These are phyloP conservation scores for Limnothrissa miodon DNA, from an alignment of 2,113 vertebrate species.

Conservation along the genomic window DNA sequence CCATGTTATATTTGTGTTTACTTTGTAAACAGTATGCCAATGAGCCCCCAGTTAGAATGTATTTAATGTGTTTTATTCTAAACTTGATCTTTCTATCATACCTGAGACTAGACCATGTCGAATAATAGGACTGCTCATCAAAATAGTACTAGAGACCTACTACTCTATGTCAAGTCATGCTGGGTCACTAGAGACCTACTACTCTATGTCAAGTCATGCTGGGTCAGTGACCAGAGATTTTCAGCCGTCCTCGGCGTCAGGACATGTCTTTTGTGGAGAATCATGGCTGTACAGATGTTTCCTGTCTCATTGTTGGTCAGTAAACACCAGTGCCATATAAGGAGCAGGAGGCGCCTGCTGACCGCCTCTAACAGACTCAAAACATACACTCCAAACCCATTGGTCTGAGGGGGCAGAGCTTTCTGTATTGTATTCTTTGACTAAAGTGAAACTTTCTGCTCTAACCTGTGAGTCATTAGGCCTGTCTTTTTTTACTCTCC, in stretches of 20 bases:
- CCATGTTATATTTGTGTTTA: no score
- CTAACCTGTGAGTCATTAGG: not conserved
- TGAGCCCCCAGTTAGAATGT: not conserved
- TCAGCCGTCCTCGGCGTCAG: conserved; percentile 7
- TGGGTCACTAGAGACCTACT: not conserved
- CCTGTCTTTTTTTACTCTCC: no score
- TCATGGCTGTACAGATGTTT: conserved; percentile 63
- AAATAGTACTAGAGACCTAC: not conserved
- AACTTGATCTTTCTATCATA: not conserved
- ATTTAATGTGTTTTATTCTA: not conserved
- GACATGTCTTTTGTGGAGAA: conserved; percentile 48
- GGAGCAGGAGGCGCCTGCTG: conserved; percentile 49
- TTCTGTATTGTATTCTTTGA: not conserved
- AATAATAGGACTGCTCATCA: not conserved
- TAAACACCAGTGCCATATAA: conserved; percentile 59
- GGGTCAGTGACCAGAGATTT: conserved; percentile 13
- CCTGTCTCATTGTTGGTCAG: conserved; percentile 67
- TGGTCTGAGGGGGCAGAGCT: not conserved
- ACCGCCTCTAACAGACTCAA: conserved; percentile 6
- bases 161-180: not conserved
- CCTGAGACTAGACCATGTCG: not conserved
- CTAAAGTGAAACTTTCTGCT: not conserved
- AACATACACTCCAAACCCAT: not conserved
- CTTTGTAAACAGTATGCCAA: no score
- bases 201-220: not conserved